Evolutionary conservation across 1,140 invertebrate genomes (phyloP), one percentile per base, ranked within the genome.

Genomic region (Charaxes varanes): DNA sequence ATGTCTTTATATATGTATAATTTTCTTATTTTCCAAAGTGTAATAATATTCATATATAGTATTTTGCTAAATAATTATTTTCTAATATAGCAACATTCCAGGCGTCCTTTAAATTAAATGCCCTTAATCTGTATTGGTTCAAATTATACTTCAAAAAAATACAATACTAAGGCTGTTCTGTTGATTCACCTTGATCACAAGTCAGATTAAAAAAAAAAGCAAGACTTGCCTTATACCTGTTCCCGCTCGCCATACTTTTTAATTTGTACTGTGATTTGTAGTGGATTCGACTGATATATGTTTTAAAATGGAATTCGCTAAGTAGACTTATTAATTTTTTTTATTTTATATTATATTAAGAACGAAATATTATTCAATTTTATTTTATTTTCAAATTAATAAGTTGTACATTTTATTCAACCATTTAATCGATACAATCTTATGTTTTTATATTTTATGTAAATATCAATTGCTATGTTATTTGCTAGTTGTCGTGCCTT

Each of bases 321-420:
- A 21, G 31, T 36, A 30, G 34, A 56, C 50, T 55, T 42, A 41
- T 52, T 38, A 34, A 19, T 32, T 53, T 38, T 28, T 48, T 50
- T 41, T 18, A 54, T 53, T 52, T 62, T 62, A 19, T 31, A 36
- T 36, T 43, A 19, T 23, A 30, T 38, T 46, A 27, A 38, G 35
- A 40, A 8, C 30, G 53, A 51, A 47, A 51, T 56, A 41, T 45
- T 51, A 40, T 57, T 60, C 49, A 46, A 46, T 45, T 42, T 27
- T 47, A 48, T 17, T 36, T 30, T 44, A 44, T 33, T 44, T 44
- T 4, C 15, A 48, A 60, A 53, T 55, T 53, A 61, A 62, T 73
- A 68, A 76, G 76, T 71, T 81, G 73, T 81, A 80, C 52, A 78
- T 81, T 78, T 78, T 70, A 73, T 66, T 70, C 48, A 45, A 53